Conservation (phyloP, 2,113 vertebrate species). For the Megaceryle torquata region DNA sequence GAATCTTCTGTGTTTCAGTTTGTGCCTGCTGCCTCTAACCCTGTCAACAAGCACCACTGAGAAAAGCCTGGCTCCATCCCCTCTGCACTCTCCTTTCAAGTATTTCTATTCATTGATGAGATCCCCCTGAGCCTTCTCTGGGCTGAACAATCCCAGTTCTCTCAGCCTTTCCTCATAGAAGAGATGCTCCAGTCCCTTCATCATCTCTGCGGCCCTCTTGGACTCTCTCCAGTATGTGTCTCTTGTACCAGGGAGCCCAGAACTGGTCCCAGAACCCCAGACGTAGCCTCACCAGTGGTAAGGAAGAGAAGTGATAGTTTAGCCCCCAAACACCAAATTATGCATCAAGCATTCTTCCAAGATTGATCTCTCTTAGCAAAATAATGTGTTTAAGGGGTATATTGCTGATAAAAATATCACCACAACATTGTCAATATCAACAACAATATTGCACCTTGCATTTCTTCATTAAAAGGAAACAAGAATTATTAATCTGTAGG, state of each 20-base stretch:
- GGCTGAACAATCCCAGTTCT: neutral
- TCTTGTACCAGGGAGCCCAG: neutral
- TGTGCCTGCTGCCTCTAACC: neutral
- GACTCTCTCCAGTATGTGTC: neutral
- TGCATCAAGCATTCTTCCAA: neutral
- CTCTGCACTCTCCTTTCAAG: neutral
- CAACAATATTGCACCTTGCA: neutral
- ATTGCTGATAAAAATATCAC: neutral
- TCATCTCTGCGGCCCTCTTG: neutral
- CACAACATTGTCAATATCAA: neutral
- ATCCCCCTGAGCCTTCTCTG: neutral
- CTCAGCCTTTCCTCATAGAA: neutral
- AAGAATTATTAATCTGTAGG: neutral
- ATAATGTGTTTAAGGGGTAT: neutral
- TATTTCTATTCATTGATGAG: too few relatives aligned
- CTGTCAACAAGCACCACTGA: neutral
- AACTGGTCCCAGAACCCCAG: neutral
- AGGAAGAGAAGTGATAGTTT: neutral
- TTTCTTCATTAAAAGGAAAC: neutral
- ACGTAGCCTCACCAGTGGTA: neutral
- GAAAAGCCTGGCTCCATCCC: neutral
- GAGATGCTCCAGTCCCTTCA: neutral
- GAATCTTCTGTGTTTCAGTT: neutral
- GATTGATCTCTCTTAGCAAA: accelerated
- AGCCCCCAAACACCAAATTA: neutral